Percentiles rank a stretch among this genome's conserved stretches.
Evolutionary conservation across 2,888 invertebrate species (phyloP).

Genomic region (Microctonus brassicae): DNA sequence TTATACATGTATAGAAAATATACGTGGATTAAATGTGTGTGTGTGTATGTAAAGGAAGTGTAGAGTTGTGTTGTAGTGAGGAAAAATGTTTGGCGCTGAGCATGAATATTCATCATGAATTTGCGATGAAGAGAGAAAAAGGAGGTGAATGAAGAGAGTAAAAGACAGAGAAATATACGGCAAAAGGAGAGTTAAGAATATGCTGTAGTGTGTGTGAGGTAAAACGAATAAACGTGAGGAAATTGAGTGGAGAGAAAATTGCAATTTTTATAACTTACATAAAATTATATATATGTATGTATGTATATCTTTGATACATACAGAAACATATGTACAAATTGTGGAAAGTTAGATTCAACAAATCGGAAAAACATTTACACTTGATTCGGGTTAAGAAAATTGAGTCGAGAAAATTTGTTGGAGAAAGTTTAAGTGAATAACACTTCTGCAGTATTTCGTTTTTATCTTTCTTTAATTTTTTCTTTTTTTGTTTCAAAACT

Average conservation of each 20-base stretch:
- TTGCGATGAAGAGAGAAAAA: background rate
- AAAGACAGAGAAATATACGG: constrained; percentile 10
- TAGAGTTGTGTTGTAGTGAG: constrained; percentile 11
- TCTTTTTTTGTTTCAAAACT: constrained; percentile 31
- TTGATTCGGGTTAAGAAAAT: constrained; percentile 27
- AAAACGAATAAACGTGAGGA: background rate
- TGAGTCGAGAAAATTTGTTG: constrained; percentile 32
- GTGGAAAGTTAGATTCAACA: constrained; percentile 10
- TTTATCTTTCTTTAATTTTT: too few relatives aligned
- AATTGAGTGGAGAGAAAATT: constrained; percentile 1
- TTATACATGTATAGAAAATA: background rate
- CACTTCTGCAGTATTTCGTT: background rate
- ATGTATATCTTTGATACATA: background rate
- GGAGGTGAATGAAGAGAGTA: constrained; percentile 9
- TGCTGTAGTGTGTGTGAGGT: too few relatives aligned
- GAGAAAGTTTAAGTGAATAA: constrained; percentile 8
- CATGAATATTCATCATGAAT: constrained; percentile 27
- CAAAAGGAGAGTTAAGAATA: constrained; percentile 1
- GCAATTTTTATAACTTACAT: background rate
- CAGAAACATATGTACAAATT: background rate
- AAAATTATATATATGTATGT: background rate
- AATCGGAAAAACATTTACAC: constrained; percentile 36
- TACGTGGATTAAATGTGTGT: background rate
- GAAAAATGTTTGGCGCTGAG: constrained; percentile 17
- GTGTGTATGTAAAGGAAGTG: background rate